Conservation (phyloP, 2,113 vertebrate species). For the Leiothrix lutea region DNA sequence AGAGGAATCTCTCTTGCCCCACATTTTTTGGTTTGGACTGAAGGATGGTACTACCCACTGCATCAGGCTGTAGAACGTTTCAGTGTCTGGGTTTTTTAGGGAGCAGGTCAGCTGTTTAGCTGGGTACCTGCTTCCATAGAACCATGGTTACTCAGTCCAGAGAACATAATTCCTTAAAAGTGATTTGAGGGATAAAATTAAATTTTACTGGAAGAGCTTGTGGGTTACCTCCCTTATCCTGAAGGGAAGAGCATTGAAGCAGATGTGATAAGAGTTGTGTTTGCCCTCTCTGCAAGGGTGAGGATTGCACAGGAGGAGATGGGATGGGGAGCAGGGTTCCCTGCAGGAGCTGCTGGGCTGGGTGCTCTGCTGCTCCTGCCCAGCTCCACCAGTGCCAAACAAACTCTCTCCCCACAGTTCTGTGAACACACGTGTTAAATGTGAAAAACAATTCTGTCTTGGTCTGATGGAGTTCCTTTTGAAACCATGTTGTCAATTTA, state of each 20-base stretch:
- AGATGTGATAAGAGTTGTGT: background rate
- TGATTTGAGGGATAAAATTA: background rate
- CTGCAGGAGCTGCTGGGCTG: background rate
- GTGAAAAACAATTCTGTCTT: background rate
- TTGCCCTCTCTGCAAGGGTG: background rate
- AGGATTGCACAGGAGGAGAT: background rate
- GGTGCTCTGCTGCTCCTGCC: background rate
- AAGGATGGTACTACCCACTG: background rate
- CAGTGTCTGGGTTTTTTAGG: background rate
- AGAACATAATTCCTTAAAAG: background rate
- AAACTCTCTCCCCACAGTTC: background rate
- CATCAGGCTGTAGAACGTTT: background rate
- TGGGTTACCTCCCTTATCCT: background rate
- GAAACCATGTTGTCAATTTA: background rate
- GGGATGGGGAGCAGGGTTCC: background rate
- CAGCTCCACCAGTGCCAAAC: background rate
- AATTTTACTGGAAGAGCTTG: background rate
- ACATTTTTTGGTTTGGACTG: background rate
- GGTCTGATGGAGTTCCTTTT: background rate
- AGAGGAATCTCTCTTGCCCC: background rate
- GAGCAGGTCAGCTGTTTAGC: background rate
- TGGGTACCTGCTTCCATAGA: background rate
- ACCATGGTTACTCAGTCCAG: background rate
- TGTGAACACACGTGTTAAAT: accelerated
- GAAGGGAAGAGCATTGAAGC: background rate